Base-by-base conservation (phyloP, 2,797 vertebrate genomes). In the Oophaga sylvatica region DNA sequence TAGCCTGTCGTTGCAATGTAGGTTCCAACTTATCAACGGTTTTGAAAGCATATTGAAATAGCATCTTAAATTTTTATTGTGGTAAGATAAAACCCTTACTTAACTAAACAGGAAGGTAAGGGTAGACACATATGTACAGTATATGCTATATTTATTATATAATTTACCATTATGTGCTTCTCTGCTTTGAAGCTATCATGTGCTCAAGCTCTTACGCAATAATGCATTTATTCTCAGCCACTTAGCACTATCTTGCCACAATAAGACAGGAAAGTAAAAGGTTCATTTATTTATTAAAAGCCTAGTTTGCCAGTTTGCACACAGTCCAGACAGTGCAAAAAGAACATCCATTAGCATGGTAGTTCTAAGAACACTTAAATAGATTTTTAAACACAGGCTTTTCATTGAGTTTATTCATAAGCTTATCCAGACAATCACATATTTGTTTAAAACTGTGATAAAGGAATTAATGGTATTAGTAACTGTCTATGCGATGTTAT, bases 191-290 rank as follows among this genome's bases (percentile, higher is more conserved):
- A 53, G 45, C 48, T 26, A 56, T 77, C 22, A 56, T 53, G n/a
- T 77, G 16, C 48, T 13, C 12, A 77, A 77, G n/a, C 45, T 77
- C 26, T 77, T 77, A 77, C 75, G 53, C 20, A 77, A n/a, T 56
- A 77, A 77, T 77, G 13, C 48, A 77, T 56, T 77, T 26, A 53
- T 56, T 48, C 13, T 53, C 73, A 77, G 45, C 45, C n/a, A 56
- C 48, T 80, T 31, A 60, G 16, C 59, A 60, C 9, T 76, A n/a
- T 20, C 31, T 35, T 80, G 8, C 19, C 56, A 62, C 56, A 80
- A 62, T 80, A 35, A 15, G 12, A 60, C 5, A 10, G 31, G 3
- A 80, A 62, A 80, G 17, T 22, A 80, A 80, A 35, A 62, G 29
- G 57, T 60, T 80, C 17, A 35, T 62, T 57, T 80, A 35, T 60